Evolutionary conservation across 2,888 invertebrate species (phyloP).

Genomic region (Heteromurus nitidus): DNA sequence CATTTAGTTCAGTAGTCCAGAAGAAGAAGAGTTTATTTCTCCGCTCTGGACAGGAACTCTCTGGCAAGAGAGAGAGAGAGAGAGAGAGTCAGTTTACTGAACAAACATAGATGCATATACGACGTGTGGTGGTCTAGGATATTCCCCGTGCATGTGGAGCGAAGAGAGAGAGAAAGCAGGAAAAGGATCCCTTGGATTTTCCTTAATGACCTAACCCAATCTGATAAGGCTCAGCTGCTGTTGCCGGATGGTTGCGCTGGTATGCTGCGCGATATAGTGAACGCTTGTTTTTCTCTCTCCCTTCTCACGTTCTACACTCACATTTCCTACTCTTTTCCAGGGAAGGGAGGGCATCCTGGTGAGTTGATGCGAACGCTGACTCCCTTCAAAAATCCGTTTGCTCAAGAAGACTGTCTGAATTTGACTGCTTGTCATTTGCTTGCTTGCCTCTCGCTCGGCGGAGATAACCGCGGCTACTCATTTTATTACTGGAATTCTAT

Average conservation of each 20-base stretch:
- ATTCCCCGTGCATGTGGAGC: not conserved
- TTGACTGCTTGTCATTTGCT: conserved; percentile 35
- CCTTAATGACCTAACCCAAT: conserved; percentile 66
- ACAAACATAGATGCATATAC: not conserved
- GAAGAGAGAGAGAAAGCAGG: not conserved
- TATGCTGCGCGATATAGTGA: not conserved
- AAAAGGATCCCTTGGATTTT: conserved; percentile 48
- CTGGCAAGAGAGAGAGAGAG: not conserved
- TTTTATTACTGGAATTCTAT: too few relatives aligned
- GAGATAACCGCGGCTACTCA: too few relatives aligned
- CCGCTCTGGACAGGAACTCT: not conserved
- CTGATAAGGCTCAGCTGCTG: conserved; percentile 61
- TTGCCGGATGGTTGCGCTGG: conserved; percentile 16
- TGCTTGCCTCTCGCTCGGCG: too few relatives aligned
- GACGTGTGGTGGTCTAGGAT: not conserved
- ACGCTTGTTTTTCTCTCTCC: conserved; percentile 15
- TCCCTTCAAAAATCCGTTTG: conserved; percentile 41
- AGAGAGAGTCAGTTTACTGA: not conserved
- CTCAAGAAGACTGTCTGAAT: conserved; percentile 33
- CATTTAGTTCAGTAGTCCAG: conserved; percentile 41
- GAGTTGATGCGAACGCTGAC: conserved; percentile 2
- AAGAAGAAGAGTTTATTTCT: not conserved
- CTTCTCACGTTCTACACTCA: conserved; percentile 3
- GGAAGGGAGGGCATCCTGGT: too few relatives aligned
- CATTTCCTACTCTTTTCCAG: not conserved